Base-by-base conservation (phyloP, 2,113 vertebrate species). In the Dasyprocta punctata region DNA sequence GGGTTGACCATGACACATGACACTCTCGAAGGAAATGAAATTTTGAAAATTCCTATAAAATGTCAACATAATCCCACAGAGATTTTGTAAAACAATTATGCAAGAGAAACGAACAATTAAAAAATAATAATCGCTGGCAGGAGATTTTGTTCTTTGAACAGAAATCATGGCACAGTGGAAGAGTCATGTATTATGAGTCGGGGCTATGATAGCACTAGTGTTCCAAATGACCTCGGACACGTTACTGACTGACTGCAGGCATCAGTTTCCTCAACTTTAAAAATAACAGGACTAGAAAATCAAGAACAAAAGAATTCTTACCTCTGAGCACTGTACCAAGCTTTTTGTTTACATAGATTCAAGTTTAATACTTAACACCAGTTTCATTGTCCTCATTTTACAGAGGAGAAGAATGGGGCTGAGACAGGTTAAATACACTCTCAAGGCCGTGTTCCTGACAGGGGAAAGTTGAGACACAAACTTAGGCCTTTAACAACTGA, bases 51-150 rank as follows among this genome's bases (percentile, higher is more conserved):
- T 95, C 73, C 82, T 16, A 19, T 38, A 77, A 69, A 71, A 78
- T 52, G n/a, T 93, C 60, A 95, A 47, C 36, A 65, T 87, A 95
- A 93, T 71, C 20, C 77, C 86, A 73, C n/a, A 96, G 58, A 90
- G 82, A 93, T 63, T 90, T 77, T 56, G 24, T 41, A 33, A 92
- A 92, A 83, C 77, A 36, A 83, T 5, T 78, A 16, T 63, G 22
- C 61, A 96, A 94, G 9, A 56, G 22, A 77, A 84, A 80, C n/a
- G n/a, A n/a, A n/a, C 19, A 49, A 49, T 60, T 16, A 84, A 60
- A 84, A 33, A 26, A 41, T 54, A 54, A 14, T 54, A 86, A 69
- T 47, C 54, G 54, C 75, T 93, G 83, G 30, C 28, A 33, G 47
- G 80, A 58, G 52, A 56, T 38, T 82, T 81, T 81, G 9, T 75